A percentile compares a stretch with the other conserved stretches of the same genome.
phyloP scores from a whole-genome alignment of 2,113 vertebrate species.

The Monarcha castaneiventris region DNA sequence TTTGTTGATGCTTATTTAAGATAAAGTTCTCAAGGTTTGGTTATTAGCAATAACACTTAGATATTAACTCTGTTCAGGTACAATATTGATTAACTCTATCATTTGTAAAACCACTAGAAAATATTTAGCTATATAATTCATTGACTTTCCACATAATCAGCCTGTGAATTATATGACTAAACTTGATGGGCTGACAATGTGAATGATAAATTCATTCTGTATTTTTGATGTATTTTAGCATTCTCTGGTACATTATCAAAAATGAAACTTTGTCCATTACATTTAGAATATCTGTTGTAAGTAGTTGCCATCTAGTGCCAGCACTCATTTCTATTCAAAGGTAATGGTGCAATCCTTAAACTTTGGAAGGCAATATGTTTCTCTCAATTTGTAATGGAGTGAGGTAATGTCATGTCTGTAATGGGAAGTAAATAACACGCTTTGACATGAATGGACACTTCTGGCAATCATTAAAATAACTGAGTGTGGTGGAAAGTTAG shows the following conservation, averaged over 20 bases:
- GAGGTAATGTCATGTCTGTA: constrained; percentile 43
- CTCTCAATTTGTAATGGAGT: constrained; percentile 31
- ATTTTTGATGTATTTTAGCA: constrained; percentile 69
- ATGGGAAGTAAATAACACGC: constrained; percentile 62
- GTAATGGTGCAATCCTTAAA: constrained; percentile 24
- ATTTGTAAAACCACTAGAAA: constrained; percentile 53
- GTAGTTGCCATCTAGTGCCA: constrained; percentile 50
- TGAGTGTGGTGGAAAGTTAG: constrained; percentile 32
- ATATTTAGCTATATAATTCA: constrained; percentile 69
- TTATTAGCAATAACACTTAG: neutral
- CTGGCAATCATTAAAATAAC: constrained; percentile 61
- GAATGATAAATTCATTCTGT: constrained; percentile 61
- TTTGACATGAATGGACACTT: constrained; percentile 54
- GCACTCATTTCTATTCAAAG: constrained; percentile 56
- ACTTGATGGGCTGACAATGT: constrained; percentile 30
- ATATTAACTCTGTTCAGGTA: constrained; percentile 21
- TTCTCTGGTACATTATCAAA: constrained; percentile 61
- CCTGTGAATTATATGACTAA: constrained; percentile 63
- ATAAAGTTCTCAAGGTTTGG: neutral
- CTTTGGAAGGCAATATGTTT: constrained; percentile 55
- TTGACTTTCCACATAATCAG: constrained; percentile 65
- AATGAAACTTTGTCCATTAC: constrained; percentile 54
- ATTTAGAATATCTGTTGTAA: constrained; percentile 54
- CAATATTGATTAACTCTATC: constrained; percentile 60
- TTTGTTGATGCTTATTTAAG: neutral